Base-by-base conservation (phyloP, 2,113 vertebrate genomes). In the Morone chrysops region DNA sequence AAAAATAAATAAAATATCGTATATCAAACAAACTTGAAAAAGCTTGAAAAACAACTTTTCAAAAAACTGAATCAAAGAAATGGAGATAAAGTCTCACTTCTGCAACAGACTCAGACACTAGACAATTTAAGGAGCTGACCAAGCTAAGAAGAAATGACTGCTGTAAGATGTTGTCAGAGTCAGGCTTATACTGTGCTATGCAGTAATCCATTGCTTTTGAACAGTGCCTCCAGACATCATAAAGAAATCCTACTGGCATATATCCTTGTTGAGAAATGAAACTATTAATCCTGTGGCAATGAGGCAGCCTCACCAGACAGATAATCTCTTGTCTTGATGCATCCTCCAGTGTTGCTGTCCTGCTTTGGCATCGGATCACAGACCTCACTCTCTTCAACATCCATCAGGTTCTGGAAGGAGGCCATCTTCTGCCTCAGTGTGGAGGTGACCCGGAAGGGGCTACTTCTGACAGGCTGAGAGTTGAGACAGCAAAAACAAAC, bases 381-480 rank as follows among this genome's bases (percentile, higher is more conserved):
- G 70, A 62, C 83, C 63, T 86, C 87, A n/a, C 72, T 87, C 69
- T 95, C 94, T 22, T 89, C 94, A 66, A 91, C 86, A 78, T 86
- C 91, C 94, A 95, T 91, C 84, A 96, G 76, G 72, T 69, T 86
- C 82, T 95, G 94, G 95, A 95, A 96, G 22, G 92, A 90, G 54
- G 93, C 94, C 89, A 96, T 95, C 88, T 95, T 96, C 88, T 95
- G 92, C 84, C 86, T 95, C 79, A 96, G 91, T 4, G 83, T 90
- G 85, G 93, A 93, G 45, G 87, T n/a, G n/a, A 87, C 84, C 74
- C 83, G 88, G 78, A 90, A 85, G 22, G 93, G 91, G 81, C 92
- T 94, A 61, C 72, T 76, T 56, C 77, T 87, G 75, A 91, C 84
- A 70, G 80, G 77, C 94, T 95, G 81, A 25, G 80, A 72, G 41